Evolutionary conservation across 2,113 vertebrate species (phyloP).

Genomic region (Chaetorhynchus papuensis): DNA sequence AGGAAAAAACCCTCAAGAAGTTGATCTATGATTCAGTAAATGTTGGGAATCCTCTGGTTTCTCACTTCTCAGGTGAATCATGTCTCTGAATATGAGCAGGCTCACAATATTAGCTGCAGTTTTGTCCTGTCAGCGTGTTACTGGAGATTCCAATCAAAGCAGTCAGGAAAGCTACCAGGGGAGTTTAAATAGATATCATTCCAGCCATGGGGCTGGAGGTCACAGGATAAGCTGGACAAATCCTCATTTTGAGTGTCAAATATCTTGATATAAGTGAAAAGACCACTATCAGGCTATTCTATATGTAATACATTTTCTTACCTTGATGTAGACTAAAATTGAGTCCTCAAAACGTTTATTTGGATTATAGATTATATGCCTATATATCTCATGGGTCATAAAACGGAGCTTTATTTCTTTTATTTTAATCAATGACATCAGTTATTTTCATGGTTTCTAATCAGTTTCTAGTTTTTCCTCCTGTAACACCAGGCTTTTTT

Average conservation of each 20-base stretch:
- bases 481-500: not conserved
- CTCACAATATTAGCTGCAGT: not conserved
- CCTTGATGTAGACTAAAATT: not conserved
- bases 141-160: constrained; percentile 16
- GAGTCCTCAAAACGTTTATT: not conserved
- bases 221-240: constrained; percentile 13
- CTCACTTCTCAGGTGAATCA: not conserved
- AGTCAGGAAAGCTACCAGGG: constrained; percentile 30
- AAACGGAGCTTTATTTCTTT: not conserved
- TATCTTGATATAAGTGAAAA: not conserved
- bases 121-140: constrained; percentile 10
- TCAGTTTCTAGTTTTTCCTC: not conserved
- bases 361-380: not conserved
- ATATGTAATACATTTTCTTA: not conserved
- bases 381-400: not conserved
- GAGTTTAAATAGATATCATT: constrained; percentile 8
- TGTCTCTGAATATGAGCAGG: not conserved
- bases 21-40: not conserved
- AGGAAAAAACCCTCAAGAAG: not conserved
- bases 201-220: not conserved
- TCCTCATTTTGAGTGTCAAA: not conserved
- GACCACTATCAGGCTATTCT: not conserved
- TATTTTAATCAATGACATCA: not conserved
- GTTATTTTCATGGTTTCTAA: not conserved
- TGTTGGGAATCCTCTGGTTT: not conserved